These are phyloP conservation scores for Syritta pipiens DNA, from an alignment of 2,888 invertebrate genomes.

Conservation along the genomic window DNA sequence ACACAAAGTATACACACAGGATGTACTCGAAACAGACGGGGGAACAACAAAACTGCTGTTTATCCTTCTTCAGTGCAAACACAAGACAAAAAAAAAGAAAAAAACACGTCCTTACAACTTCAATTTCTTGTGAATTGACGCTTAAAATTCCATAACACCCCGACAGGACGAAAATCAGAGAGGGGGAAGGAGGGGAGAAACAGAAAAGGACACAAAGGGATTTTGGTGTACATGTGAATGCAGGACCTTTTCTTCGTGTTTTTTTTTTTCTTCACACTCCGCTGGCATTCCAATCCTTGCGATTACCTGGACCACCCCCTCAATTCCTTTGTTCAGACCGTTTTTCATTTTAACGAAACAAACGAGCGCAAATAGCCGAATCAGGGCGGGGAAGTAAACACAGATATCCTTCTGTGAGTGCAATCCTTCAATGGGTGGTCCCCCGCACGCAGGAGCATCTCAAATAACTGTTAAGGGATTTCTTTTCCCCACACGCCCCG, in stretches of 20 bases:
- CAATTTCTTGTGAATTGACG: conserved; percentile 55
- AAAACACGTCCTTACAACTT: conserved; percentile 32
- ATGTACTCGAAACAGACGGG: conserved; percentile 1
- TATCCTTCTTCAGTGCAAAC: conserved; percentile 26
- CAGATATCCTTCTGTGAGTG: conserved; percentile 10
- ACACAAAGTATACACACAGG: not conserved
- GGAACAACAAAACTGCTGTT: conserved; percentile 24
- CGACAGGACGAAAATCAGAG: no score
- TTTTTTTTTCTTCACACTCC: conserved; percentile 19
- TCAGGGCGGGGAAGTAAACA: conserved; percentile 1
- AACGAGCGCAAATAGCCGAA: conserved; percentile 44
- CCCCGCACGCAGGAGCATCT: conserved; percentile 11
- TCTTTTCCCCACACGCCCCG: not conserved
- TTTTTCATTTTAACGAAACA: conserved; percentile 33
- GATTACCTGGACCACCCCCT: conserved; percentile 47
- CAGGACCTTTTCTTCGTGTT: not conserved
- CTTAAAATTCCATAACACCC: conserved; percentile 55
- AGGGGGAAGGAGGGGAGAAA: not conserved
- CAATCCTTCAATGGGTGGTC: conserved; percentile 36
- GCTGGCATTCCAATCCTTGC: conserved; percentile 43
- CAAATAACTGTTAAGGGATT: conserved; percentile 34
- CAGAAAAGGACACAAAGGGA: not conserved
- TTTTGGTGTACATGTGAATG: conserved; percentile 10
- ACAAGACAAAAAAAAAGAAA: not conserved
- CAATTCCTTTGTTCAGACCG: not conserved